Percentiles rank a stretch among this genome's conserved stretches.
These are phyloP conservation scores for Pica pica DNA, from an alignment of 2,113 vertebrate species.

Conservation along the genomic window DNA sequence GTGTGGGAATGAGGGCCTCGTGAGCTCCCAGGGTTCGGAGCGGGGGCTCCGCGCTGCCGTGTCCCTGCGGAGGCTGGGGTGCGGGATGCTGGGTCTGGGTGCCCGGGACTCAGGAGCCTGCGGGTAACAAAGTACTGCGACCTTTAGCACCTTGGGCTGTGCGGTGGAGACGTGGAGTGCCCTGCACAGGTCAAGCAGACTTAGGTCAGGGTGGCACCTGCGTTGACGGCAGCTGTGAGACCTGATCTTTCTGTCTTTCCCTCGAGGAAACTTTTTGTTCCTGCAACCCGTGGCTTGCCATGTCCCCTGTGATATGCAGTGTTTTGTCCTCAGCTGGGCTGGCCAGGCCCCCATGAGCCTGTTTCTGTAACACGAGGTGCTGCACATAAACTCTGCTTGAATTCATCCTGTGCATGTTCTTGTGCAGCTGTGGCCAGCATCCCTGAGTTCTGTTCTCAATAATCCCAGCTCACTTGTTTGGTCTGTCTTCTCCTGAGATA, in stretches of 20 bases:
- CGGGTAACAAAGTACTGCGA: rapidly evolving
- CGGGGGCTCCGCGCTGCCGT: background rate
- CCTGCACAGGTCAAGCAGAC: rapidly evolving
- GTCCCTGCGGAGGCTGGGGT: background rate
- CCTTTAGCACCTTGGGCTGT: too few relatives aligned
- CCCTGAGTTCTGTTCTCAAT: rapidly evolving
- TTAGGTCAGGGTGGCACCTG: rapidly evolving
- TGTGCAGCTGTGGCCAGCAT: background rate
- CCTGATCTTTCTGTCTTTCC: background rate
- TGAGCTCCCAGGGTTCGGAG: background rate
- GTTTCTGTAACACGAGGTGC: background rate
- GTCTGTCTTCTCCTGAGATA: background rate
- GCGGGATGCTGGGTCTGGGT: background rate
- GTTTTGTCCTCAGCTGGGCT: background rate
- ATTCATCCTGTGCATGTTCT: rapidly evolving
- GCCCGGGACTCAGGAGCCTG: background rate
- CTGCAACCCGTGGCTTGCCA: rapidly evolving
- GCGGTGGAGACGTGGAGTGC: too few relatives aligned
- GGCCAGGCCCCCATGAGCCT: rapidly evolving
- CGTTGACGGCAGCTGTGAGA: background rate
- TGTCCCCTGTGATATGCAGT: rapidly evolving
- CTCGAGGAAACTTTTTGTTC: background rate
- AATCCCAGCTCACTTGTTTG: background rate
- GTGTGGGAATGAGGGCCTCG: background rate
- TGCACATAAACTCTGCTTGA: background rate